Percentiles rank a stretch among this genome's conserved stretches.
Evolutionary conservation across 2,888 invertebrate species (phyloP).

Genomic region (Phorcus lineatus): DNA sequence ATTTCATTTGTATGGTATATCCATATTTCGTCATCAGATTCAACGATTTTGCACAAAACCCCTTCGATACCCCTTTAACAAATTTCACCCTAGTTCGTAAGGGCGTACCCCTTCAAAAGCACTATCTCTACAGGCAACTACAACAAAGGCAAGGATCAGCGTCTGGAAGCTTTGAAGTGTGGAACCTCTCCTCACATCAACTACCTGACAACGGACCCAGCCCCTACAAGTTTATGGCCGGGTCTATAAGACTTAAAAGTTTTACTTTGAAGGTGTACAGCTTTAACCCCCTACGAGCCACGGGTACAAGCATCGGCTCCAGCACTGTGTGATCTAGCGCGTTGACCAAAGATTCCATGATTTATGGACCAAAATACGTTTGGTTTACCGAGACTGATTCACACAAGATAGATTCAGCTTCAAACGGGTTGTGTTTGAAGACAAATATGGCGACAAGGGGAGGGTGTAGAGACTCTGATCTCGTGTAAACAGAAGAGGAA

Average conservation of each 20-base stretch:
- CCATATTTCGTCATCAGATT: no score
- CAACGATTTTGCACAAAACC: no score
- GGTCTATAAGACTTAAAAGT: neutral
- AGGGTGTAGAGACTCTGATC: no score
- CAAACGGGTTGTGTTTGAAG: no score
- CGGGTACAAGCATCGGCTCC: neutral
- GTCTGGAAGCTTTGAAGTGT: slow-evolving; percentile 8
- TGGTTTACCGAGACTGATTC: neutral
- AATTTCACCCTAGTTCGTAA: no score
- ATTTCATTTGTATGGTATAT: no score
- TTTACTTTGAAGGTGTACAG: slow-evolving; percentile 1
- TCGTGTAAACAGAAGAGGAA: no score
- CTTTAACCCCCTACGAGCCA: neutral
- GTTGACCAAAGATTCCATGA: neutral
- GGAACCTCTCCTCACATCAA: neutral
- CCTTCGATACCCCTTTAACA: no score
- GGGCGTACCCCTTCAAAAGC: neutral
- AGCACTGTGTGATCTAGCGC: neutral
- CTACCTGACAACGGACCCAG: neutral
- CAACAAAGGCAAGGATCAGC: neutral
- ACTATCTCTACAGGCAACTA: neutral
- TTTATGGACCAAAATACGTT: neutral
- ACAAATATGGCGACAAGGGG: no score
- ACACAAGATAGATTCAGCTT: neutral
- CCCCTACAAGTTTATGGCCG: neutral